Evolutionary conservation across 1,140 invertebrate genomes (phyloP), one percentile per base, ranked within the genome.

Genomic region (Helicorthomorpha holstii): DNA sequence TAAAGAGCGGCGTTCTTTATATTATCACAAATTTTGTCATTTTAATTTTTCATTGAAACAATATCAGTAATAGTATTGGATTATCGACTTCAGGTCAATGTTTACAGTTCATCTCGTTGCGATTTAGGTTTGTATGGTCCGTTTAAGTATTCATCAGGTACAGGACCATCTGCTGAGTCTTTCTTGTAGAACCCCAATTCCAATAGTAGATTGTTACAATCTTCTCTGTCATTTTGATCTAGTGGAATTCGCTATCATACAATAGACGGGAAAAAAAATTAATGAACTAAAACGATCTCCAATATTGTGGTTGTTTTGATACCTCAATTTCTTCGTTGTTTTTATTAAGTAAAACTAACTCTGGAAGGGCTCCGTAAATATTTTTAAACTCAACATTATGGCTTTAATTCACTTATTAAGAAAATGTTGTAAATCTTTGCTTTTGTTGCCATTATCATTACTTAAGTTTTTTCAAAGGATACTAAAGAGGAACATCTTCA

Each of bases 401-500:
- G 29, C 29, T 34, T 34, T 63, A 10, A n/a, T 22, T 22, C n/a
- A n/a, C n/a, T n/a, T n/a, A n/a, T n/a, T n/a, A n/a, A n/a, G n/a
- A n/a, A n/a, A n/a, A n/a, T n/a, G n/a, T n/a, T n/a, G n/a, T n/a
- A n/a, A n/a, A n/a, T n/a, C n/a, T n/a, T n/a, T n/a, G n/a, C n/a
- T n/a, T n/a, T n/a, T n/a, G n/a, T n/a, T n/a, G n/a, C n/a, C n/a
- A n/a, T n/a, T n/a, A n/a, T n/a, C n/a, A n/a, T n/a, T n/a, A n/a
- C n/a, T n/a, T n/a, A n/a, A n/a, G n/a, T n/a, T n/a, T n/a, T n/a
- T n/a, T n/a, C n/a, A 55, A 66, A 66, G 66, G 65, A 67, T 78
- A 77, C 75, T 82, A 85, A 44, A 73, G 66, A 10, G 80, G 81
- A 22, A 84, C 61, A 61, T 85, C 82, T 57, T 81, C 71, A 65